Conservation (phyloP, 2,888 invertebrate species). For the Mesoligia furuncula region DNA sequence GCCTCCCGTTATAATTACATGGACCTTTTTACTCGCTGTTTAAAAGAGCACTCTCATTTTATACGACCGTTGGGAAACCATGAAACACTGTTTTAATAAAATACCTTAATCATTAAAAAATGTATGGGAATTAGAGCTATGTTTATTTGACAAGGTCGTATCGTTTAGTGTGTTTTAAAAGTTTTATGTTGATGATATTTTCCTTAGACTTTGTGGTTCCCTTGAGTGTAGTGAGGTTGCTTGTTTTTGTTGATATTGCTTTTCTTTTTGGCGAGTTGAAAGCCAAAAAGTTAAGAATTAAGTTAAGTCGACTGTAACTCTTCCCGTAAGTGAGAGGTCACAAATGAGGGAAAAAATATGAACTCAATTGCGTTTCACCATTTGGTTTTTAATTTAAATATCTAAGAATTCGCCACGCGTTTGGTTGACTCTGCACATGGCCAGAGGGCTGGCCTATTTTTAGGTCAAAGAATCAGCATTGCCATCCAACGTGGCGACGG, state of each 20-base stretch:
- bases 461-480: not conserved
- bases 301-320: constrained; percentile 7
- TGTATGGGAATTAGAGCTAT: constrained; percentile 51
- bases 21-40: constrained; percentile 69
- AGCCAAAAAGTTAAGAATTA: constrained; percentile 14
- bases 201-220: constrained; percentile 37
- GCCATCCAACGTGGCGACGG: too few relatives aligned
- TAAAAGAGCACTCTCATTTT: constrained; percentile 67
- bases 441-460: not conserved
- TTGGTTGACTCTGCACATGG: not conserved
- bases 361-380: not conserved
- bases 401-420: not conserved
- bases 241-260: constrained; percentile 34
- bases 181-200: constrained; percentile 57
- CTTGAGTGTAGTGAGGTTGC: constrained; percentile 39
- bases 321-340: not conserved
- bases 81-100: constrained; percentile 66
- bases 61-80: constrained; percentile 66
- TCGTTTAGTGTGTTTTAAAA: constrained; percentile 56
- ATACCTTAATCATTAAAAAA: constrained; percentile 68
- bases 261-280: constrained; percentile 25
- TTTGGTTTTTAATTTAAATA: not conserved
- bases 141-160: constrained; percentile 50
- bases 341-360: not conserved
- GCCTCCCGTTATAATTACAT: constrained; percentile 69